phyloP scores from a whole-genome alignment of 2,888 invertebrate species.

The Acleris literana region DNA sequence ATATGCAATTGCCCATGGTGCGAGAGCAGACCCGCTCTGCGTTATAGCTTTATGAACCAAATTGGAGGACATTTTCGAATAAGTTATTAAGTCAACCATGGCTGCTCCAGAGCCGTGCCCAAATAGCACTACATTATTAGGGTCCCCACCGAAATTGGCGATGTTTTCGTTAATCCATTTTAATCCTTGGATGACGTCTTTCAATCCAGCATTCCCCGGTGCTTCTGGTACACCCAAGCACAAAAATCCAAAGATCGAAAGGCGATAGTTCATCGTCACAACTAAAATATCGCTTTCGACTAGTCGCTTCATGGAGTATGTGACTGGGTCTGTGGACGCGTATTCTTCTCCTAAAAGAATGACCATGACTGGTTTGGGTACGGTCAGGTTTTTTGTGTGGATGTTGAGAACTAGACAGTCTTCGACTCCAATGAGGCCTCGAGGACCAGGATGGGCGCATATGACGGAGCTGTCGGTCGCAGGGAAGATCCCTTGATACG shows the following conservation, averaged over 20 bases:
- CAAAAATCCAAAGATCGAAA: constrained; percentile 90
- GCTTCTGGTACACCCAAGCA: constrained; percentile 83
- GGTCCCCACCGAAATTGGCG: constrained; percentile 89
- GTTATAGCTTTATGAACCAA: constrained; percentile 68
- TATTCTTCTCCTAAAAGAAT: constrained; percentile 71
- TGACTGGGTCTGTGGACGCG: constrained; percentile 46
- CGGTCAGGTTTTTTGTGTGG: constrained; percentile 58
- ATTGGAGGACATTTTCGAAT: constrained; percentile 57
- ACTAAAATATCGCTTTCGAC: constrained; percentile 87
- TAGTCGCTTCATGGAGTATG: constrained; percentile 81
- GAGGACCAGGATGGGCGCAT: constrained; percentile 57
- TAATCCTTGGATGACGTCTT: constrained; percentile 92
- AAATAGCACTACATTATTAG: constrained; percentile 88
- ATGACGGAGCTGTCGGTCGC: constrained; percentile 50
- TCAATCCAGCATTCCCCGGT: constrained; percentile 93
- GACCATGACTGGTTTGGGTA: constrained; percentile 66
- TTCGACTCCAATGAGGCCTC: constrained; percentile 67
- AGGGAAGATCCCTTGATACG: constrained; percentile 50
- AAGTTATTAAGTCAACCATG: constrained; percentile 69
- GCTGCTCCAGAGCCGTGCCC: constrained; percentile 92
- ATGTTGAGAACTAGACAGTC: constrained; percentile 69
- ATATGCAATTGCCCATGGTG: constrained; percentile 75
- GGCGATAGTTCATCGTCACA: constrained; percentile 86
- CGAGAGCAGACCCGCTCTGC: constrained; percentile 68
- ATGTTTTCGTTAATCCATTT: constrained; percentile 90